Conservation (phyloP, 2,797 vertebrate genomes). For the Gallinago solitaria region DNA sequence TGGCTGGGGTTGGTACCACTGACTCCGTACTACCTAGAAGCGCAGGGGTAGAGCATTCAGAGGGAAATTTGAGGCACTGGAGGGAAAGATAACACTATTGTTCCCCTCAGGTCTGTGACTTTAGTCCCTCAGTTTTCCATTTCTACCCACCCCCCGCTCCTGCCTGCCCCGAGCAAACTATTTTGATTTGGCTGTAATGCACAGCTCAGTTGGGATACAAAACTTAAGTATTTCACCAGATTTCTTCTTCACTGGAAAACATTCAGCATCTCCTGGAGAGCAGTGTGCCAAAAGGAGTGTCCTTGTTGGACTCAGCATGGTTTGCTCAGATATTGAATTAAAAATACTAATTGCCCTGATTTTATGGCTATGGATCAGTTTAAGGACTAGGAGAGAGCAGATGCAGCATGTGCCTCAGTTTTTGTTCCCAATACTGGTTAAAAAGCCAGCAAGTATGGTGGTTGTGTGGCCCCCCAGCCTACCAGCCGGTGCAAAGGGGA, state of each 20-base stretch:
- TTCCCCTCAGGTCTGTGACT: not conserved
- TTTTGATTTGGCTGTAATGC: rapidly evolving
- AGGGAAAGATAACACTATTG: not conserved
- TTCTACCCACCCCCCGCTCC: not conserved
- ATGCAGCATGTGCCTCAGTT: not conserved
- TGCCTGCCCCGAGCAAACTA: not conserved
- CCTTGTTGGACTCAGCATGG: not conserved
- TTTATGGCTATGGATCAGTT: not conserved
- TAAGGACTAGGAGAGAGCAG: not conserved
- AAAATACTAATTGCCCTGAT: not conserved
- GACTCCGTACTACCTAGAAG: not conserved
- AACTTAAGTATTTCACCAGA: not conserved
- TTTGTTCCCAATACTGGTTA: not conserved
- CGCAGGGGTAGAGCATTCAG: not conserved
- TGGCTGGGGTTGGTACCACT: not conserved
- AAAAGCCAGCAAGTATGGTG: not conserved
- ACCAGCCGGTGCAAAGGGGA: not conserved
- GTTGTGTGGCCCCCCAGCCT: not conserved
- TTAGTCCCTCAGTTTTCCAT: not conserved
- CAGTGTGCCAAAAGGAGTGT: not conserved
- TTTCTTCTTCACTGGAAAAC: not conserved
- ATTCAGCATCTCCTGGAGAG: not conserved
- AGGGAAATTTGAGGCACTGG: not conserved
- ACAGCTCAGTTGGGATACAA: not conserved
- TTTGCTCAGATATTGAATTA: not conserved